Base-by-base conservation (phyloP, 2,888 invertebrate species). In the Alentia gelatinosa region DNA sequence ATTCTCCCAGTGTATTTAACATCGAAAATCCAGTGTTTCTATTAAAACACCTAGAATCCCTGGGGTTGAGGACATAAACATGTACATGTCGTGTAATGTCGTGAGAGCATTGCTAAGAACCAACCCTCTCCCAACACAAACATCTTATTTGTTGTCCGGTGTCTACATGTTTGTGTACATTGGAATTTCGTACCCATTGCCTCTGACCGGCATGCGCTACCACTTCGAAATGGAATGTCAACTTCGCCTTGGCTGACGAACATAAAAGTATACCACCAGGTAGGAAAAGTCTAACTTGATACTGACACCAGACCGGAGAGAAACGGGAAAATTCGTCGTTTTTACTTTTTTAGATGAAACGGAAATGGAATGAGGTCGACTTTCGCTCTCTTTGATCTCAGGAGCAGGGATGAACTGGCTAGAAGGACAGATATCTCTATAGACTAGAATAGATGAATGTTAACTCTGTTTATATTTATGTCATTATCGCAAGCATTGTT, bases 61-160 rank as follows among this genome's bases (percentile, higher is more conserved):
- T 12, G 47, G 9, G 47, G 9, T 12, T 12, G 9, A 47, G 47
- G 47, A 19, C 47, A 47, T 47, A 19, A 47, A 47, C 47, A n/a
- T n/a, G n/a, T n/a, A n/a, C n/a, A n/a, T n/a, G n/a, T n/a, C n/a
- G 23, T 56, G 56, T 19, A 56, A 56, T 56, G 56, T n/a, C n/a
- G 56, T 56, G 19, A 56, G 56, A 56, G n/a, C 9, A 56, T 19
- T 1, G 15, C 30, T 74, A 33, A 33, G 30, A 26, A 15, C 30
- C 74, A 74, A 33, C 35, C 23, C 79, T 39, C 39, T 35, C n/a
- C 79, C 39, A 79, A 39, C 39, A 79, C n/a, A 35, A 79, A 79
- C 79, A 79, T 79, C 39, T 39, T 79, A 39, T 79, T 79, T 79
- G 79, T 39, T 79, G 79, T 39, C 79, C 79, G 79, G 79, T 35